phyloP scores from a whole-genome alignment of 2,888 invertebrate genomes.

The Xestobium rufovillosum region DNA sequence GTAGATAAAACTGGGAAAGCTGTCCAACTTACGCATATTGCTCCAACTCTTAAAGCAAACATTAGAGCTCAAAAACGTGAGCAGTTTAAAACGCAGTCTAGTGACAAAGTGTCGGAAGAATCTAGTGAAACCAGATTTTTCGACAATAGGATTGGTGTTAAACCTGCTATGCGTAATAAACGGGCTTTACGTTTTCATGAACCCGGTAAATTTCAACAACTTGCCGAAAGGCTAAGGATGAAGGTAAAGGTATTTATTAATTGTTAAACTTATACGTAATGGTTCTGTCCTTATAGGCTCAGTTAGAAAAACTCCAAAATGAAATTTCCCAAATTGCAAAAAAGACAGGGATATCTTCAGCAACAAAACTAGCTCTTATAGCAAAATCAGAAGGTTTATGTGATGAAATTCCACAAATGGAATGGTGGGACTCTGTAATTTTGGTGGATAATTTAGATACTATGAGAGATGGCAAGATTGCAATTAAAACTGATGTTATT shows the following conservation, averaged over 20 bases:
- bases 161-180: slow-evolving; percentile 60
- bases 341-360: slow-evolving; percentile 96
- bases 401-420: slow-evolving; percentile 82
- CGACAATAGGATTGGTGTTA: slow-evolving; percentile 69
- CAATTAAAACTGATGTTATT: slow-evolving; percentile 63
- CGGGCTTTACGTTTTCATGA: slow-evolving; percentile 88
- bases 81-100: slow-evolving; percentile 74
- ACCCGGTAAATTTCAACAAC: slow-evolving; percentile 89
- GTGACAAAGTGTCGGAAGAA: slow-evolving; percentile 49
- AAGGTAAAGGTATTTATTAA: slow-evolving; percentile 50
- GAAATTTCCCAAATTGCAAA: slow-evolving; percentile 96
- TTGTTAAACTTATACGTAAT: no score
- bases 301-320: slow-evolving; percentile 88
- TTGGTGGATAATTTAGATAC: slow-evolving; percentile 57
- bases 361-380: slow-evolving; percentile 89
- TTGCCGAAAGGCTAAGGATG: slow-evolving; percentile 82
- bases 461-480: slow-evolving; percentile 46
- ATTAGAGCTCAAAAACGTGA: slow-evolving; percentile 89
- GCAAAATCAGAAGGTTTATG: slow-evolving; percentile 70
- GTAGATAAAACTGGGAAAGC: slow-evolving; percentile 82
- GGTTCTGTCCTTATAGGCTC: slow-evolving; percentile 71
- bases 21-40: slow-evolving; percentile 82
- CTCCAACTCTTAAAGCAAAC: slow-evolving; percentile 92
- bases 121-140: slow-evolving; percentile 53
- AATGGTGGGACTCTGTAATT: slow-evolving; percentile 99